Conservation (phyloP, 2,888 invertebrate species). For the Mythimna loreyi region DNA sequence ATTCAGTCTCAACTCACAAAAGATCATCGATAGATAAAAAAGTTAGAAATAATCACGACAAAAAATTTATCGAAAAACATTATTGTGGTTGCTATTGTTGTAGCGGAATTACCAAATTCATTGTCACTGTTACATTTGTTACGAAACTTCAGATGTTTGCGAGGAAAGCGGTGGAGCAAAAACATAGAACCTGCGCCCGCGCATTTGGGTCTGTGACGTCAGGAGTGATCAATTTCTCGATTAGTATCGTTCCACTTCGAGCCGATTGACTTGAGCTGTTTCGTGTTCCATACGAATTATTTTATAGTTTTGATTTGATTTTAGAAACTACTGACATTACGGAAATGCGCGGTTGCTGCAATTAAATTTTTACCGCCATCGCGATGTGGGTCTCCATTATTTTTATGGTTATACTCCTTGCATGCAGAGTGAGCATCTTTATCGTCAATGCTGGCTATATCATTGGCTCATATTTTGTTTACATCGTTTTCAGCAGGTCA, state of each 20-base stretch:
- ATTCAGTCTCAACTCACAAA: slow-evolving; percentile 31
- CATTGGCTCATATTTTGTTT: too few relatives aligned
- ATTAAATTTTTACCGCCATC: slow-evolving; percentile 51
- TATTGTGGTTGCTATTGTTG: slow-evolving; percentile 48
- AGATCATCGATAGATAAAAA: slow-evolving; percentile 42
- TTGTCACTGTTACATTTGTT: slow-evolving; percentile 73
- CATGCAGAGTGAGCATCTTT: slow-evolving; percentile 7
- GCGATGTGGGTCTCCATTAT: slow-evolving; percentile 49
- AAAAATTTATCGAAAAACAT: slow-evolving; percentile 28
- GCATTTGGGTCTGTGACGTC: slow-evolving; percentile 64
- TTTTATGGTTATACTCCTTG: slow-evolving; percentile 38
- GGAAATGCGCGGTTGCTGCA: slow-evolving; percentile 55
- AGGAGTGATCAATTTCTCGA: slow-evolving; percentile 71
- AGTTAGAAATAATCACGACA: slow-evolving; percentile 31
- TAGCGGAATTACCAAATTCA: slow-evolving; percentile 63
- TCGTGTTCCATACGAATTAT: slow-evolving; percentile 54
- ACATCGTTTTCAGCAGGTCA: background rate
- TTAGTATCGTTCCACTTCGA: slow-evolving; percentile 64
- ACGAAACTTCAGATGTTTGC: slow-evolving; percentile 71
- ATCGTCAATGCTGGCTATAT: background rate
- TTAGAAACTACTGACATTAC: slow-evolving; percentile 57
- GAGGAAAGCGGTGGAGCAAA: slow-evolving; percentile 75
- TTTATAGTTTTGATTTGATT: slow-evolving; percentile 53
- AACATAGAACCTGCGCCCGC: slow-evolving; percentile 51
- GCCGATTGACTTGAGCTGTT: slow-evolving; percentile 51